These are phyloP conservation scores for Caenorhabditis wallacei DNA, from an alignment of 2,888 invertebrate genomes.

Conservation along the genomic window DNA sequence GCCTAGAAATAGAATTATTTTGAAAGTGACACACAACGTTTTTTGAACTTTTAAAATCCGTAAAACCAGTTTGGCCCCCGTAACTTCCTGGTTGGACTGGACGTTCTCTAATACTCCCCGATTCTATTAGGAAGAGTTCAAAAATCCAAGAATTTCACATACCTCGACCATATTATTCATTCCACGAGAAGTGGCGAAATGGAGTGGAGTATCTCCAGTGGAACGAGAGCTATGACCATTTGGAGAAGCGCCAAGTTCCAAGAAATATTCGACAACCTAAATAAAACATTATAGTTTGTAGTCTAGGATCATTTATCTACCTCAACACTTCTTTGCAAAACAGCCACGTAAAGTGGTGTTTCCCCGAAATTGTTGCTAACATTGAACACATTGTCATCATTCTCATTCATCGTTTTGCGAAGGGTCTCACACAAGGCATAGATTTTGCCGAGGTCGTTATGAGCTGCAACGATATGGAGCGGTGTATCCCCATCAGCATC, in stretches of 20 bases:
- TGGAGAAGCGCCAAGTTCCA: conserved; percentile 82
- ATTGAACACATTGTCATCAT: conserved; percentile 77
- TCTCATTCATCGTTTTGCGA: conserved; percentile 75
- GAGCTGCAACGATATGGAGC: conserved; percentile 82
- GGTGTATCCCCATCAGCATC: conserved; percentile 83
- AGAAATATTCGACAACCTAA: conserved; percentile 81
- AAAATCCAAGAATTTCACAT: not conserved
- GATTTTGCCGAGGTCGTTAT: conserved; percentile 81
- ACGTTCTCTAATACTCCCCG: conserved; percentile 1
- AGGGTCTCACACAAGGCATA: conserved; percentile 83
- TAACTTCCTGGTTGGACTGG: conserved; percentile 8
- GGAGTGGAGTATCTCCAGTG: conserved; percentile 80
- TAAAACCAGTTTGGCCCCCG: conserved; percentile 1
- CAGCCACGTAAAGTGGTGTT: conserved; percentile 82
- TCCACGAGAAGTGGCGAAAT: conserved; percentile 82
- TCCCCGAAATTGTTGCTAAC: conserved; percentile 80
- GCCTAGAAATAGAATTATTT: conserved; percentile 38
- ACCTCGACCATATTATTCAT: conserved; percentile 78
- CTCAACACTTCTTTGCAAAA: conserved; percentile 76
- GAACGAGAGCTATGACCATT: conserved; percentile 76
- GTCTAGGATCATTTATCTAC: conserved; percentile 16
- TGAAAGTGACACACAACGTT: not conserved
- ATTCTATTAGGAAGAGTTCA: conserved; percentile 1
- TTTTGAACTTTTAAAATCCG: conserved; percentile 4
- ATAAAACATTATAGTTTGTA: not conserved